These are phyloP conservation scores for Labeo calbasu DNA, from an alignment of 2,797 vertebrate genomes.

Conservation along the genomic window DNA sequence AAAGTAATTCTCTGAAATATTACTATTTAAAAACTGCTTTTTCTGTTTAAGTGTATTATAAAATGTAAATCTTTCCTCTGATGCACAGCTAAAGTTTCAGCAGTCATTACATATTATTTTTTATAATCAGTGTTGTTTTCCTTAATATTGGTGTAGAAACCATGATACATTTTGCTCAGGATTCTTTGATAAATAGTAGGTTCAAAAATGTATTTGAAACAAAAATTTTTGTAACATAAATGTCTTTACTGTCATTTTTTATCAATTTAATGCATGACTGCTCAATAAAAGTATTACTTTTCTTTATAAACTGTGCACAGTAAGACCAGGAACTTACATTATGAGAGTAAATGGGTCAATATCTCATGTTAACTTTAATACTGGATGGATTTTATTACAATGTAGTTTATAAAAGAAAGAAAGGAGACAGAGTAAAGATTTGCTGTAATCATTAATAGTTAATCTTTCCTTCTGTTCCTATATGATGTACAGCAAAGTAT, in stretches of 20 bases:
- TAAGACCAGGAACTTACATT: background rate
- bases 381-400: background rate
- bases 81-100: background rate
- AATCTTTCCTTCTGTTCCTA: background rate
- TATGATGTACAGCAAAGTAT: background rate
- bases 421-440: background rate
- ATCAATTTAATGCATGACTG: background rate
- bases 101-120: background rate
- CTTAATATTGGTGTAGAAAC: background rate
- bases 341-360: background rate
- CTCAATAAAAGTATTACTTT: background rate
- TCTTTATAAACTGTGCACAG: background rate
- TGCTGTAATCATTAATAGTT: background rate
- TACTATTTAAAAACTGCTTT: background rate
- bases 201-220: background rate
- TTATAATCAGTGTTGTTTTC: background rate
- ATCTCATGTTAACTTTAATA: background rate
- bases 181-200: background rate
- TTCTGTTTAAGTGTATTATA: background rate
- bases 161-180: background rate
- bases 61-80: background rate
- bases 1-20: background rate
- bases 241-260: background rate
- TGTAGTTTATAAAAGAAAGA: background rate
- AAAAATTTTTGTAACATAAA: no score